Evolutionary conservation across 2,888 invertebrate species (phyloP).

Genomic region (Acanthacorydalis orientalis): DNA sequence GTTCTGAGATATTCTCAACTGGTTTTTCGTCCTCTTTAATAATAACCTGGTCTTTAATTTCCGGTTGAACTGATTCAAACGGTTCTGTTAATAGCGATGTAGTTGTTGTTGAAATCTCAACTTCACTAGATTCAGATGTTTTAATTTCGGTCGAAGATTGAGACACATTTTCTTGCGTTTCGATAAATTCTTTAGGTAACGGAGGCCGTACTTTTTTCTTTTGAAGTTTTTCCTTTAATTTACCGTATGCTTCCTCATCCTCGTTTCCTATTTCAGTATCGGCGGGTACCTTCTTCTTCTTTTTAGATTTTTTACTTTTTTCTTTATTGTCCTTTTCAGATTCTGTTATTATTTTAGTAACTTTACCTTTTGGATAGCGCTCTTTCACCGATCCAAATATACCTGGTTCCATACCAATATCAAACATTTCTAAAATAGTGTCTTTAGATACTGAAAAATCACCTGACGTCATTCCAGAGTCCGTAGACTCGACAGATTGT

Average conservation of each 20-base stretch:
- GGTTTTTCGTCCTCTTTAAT: not conserved
- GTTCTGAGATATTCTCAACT: not conserved
- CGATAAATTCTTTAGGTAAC: not conserved
- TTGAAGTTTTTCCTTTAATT: constrained; percentile 5
- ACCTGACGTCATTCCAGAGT: not conserved
- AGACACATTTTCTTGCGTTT: not conserved
- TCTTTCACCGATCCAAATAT: constrained; percentile 47
- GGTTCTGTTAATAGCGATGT: too few species aligned
- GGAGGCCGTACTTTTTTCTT: not conserved
- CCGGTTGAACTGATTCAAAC: too few species aligned
- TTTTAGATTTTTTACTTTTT: not conserved
- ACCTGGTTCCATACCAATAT: constrained; percentile 30
- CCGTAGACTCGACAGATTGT: not conserved
- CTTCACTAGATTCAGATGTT: too few species aligned
- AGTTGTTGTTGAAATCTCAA: too few species aligned
- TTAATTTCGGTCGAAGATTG: not conserved
- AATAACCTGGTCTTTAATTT: not conserved
- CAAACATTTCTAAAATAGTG: constrained; percentile 2
- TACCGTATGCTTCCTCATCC: too few species aligned
- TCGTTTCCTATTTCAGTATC: not conserved
- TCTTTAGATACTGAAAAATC: not conserved
- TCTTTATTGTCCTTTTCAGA: not conserved
- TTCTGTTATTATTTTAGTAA: not conserved
- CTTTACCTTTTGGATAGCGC: constrained; percentile 20
- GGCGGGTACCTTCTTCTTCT: not conserved